phyloP scores from a whole-genome alignment of 2,888 invertebrate genomes.

The Corbicula japonica region DNA sequence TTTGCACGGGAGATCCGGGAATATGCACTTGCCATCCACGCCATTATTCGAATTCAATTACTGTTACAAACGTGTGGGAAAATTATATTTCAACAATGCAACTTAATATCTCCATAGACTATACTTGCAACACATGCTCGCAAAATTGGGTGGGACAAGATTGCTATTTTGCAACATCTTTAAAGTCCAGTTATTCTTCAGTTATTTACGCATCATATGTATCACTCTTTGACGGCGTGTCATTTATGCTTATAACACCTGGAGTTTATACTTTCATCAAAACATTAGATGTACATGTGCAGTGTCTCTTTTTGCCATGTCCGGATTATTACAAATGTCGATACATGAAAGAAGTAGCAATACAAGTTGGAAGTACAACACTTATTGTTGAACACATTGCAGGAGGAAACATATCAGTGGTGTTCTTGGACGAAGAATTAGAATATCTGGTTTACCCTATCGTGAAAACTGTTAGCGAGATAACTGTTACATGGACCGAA shows the following conservation, averaged over 20 bases:
- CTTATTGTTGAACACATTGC: constrained; percentile 51
- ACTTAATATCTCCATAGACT: constrained; percentile 41
- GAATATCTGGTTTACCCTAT: constrained; percentile 47
- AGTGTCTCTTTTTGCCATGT: constrained; percentile 74
- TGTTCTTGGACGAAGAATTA: constrained; percentile 25
- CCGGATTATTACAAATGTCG: constrained; percentile 61
- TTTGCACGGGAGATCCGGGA: constrained; percentile 61
- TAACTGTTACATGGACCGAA: constrained; percentile 62
- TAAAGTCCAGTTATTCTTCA: constrained; percentile 38
- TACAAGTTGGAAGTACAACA: constrained; percentile 44
- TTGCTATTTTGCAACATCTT: constrained; percentile 69
- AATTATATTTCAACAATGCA: constrained; percentile 17
- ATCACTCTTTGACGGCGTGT: constrained; percentile 70
- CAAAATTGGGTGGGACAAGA: constrained; percentile 71
- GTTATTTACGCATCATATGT: constrained; percentile 69
- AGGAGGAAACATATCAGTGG: constrained; percentile 35
- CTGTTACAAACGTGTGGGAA: constrained; percentile 64
- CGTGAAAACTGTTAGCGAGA: constrained; percentile 29
- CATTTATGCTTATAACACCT: constrained; percentile 60
- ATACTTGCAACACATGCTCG: constrained; percentile 73
- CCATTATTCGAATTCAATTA: constrained; percentile 59
- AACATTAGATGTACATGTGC: constrained; percentile 53
- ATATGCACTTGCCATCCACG: constrained; percentile 68
- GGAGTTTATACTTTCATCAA: constrained; percentile 65
- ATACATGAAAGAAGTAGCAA: constrained; percentile 61